Base-by-base conservation (phyloP, 2,113 vertebrate genomes). In the Leptobrachium ailaonicum region DNA sequence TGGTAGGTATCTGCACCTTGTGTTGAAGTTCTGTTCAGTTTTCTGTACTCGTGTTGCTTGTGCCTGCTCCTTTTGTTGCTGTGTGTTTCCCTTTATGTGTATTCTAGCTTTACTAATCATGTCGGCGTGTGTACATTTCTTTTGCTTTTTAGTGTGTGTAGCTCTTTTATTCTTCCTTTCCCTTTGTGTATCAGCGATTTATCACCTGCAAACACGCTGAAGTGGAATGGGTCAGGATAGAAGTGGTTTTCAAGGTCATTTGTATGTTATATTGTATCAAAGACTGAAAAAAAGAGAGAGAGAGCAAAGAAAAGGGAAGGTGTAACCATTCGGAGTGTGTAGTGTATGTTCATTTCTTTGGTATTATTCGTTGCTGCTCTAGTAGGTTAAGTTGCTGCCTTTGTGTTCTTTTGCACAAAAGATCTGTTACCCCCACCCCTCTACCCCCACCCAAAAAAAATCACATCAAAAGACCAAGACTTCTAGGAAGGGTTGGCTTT, bases 1-100 rank as follows among this genome's bases (percentile, higher is more conserved):
- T 99, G 96, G 96, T 99, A 96, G 96, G 96, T 96, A 94, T 90
- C 87, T 83, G 86, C 90, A 90, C 90, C 50, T 74, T 79, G 41
- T 66, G 47, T 73, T 53, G 32, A 64, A 66, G 69, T 79, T 66
- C 13, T 44, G 6, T 73, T 73, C 85, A 82, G 81, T 82, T 4
- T 85, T 74, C 84, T 84, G 82, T 84, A 84, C 82, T 77, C 79
- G 82, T 85, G 82, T 77, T 86, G 83, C 82, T 83, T 86, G 73
- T 82, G 73, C 70, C 72, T 76, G 79, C 70, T 40, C 71, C 70
- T 73, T 47, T 67, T 80, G 77, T 73, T 73, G 12, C 14, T 73
- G 40, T 54, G 60, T 60, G 45, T 11, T 42, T 43, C 6, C 14
- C 14, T 50, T 40, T 73, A 56, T 41, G 11, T 41, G 44, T 50